Evolutionary conservation across 2,113 vertebrate genomes (phyloP), one percentile per base, ranked within the genome.

Genomic region (Charadrius vociferus): DNA sequence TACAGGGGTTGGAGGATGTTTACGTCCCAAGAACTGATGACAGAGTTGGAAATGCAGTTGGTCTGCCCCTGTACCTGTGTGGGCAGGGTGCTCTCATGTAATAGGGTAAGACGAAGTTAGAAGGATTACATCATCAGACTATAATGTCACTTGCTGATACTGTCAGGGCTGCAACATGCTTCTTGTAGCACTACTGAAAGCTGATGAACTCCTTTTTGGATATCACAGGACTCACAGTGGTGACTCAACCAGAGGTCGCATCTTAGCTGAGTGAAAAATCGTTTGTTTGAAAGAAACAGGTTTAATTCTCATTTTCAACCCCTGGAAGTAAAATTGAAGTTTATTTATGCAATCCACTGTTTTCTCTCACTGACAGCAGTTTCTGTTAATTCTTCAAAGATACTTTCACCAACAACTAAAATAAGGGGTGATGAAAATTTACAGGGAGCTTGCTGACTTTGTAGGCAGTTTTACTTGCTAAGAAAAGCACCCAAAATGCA

Each of bases 301-400:
- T 59, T 87, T 90, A 77, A 55, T 62, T 94, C 68, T 82, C 2
- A 24, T 68, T 96, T 93, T 84, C 66, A 80, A 8, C 7, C 18
- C n/a, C 23, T 56, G 34, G 45, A 87, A 82, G 32, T 50, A 85
- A 93, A 93, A 87, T 50, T 61, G 68, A 65, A 45, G 43, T 86
- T 91, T 82, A 17, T 85, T 95, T 66, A 47, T 70, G n/a, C 23
- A 53, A 50, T n/a, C 32, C 21, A n/a, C 50, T 77, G 58, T 15
- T 68, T 96, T 91, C 47, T 88, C 7, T 87, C 80, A 19, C 36
- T 78, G 77, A 47, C 39, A 89, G 61, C 39, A 37, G 19, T 72
- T 95, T 39, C 56, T 68, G 68, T 83, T 91, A 94, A 79, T 75
- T 96, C 70, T 82, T 93, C 81, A 90, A 89, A 89, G 70, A 29